A percentile compares a stretch with the other conserved stretches of the same genome.
These are phyloP conservation scores for Trypoxylon attenuatum DNA, from an alignment of 2,888 invertebrate genomes.

Conservation along the genomic window DNA sequence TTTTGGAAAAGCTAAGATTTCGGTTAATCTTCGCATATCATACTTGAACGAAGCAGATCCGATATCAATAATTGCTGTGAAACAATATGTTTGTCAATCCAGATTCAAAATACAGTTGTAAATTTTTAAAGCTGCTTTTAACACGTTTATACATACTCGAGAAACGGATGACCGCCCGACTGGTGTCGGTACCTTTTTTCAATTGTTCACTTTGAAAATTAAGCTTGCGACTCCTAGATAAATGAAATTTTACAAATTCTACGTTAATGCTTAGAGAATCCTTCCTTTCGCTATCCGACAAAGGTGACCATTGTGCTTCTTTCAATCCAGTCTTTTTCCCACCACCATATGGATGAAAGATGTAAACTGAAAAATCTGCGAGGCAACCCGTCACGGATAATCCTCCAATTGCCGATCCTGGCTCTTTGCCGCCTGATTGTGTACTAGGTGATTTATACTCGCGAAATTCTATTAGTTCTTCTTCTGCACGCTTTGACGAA, in stretches of 20 bases:
- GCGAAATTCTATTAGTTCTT: slow-evolving; percentile 77
- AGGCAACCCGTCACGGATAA: slow-evolving; percentile 96
- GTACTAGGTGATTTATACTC: slow-evolving; percentile 72
- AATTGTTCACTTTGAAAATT: slow-evolving; percentile 80
- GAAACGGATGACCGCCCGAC: slow-evolving; percentile 92
- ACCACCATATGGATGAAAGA: slow-evolving; percentile 98
- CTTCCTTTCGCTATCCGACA: slow-evolving; percentile 92
- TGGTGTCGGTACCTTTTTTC: slow-evolving; percentile 79
- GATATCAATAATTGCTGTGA: slow-evolving; percentile 92
- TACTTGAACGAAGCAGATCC: slow-evolving; percentile 98
- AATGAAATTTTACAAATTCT: slow-evolving; percentile 96
- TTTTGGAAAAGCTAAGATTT: slow-evolving; percentile 98
- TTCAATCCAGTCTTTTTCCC: slow-evolving; percentile 87
- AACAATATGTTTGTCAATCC: slow-evolving; percentile 5
- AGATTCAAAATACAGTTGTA: background rate
- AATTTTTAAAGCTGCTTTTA: background rate
- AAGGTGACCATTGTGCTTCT: slow-evolving; percentile 90
- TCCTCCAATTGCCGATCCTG: slow-evolving; percentile 85
- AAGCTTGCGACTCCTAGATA: slow-evolving; percentile 92
- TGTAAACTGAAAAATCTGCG: slow-evolving; percentile 97
- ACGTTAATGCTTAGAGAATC: slow-evolving; percentile 97
- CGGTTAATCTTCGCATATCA: slow-evolving; percentile 97
- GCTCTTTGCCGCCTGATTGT: slow-evolving; percentile 63
- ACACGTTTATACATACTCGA: slow-evolving; percentile 81
- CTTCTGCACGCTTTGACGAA: slow-evolving; percentile 91